Evolutionary conservation across 1,140 invertebrate genomes (phyloP).

Genomic region (Orius insidiosus): DNA sequence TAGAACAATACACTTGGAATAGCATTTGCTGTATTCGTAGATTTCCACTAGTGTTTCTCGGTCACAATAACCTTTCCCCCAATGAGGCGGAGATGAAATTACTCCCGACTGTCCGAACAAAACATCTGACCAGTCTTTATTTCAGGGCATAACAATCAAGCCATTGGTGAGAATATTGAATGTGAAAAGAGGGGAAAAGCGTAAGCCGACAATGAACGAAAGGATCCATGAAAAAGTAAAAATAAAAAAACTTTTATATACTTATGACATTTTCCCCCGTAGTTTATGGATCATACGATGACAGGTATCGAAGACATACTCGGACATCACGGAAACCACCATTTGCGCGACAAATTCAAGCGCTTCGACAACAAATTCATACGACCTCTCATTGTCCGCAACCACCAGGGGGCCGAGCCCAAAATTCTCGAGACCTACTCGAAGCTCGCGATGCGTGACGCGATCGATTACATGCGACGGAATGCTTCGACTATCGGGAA

Average conservation of each 20-base stretch:
- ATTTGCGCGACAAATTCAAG: slow-evolving; percentile 85
- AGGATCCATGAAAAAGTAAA: slow-evolving; percentile 84
- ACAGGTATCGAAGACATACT: slow-evolving; percentile 88
- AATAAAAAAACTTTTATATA: too few species aligned
- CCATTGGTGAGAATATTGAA: slow-evolving; percentile 89
- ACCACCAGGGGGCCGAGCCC: slow-evolving; percentile 71
- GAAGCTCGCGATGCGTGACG: slow-evolving; percentile 82
- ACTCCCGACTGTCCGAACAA: too few species aligned
- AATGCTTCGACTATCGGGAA: slow-evolving; percentile 68
- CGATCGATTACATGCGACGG: slow-evolving; percentile 72
- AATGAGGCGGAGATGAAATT: too few species aligned
- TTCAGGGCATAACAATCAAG: slow-evolving; percentile 92
- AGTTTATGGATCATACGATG: slow-evolving; percentile 95
- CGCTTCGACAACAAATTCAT: slow-evolving; percentile 87
- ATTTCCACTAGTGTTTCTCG: too few species aligned
- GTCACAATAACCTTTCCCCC: too few species aligned
- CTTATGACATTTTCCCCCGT: too few species aligned
- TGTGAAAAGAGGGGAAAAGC: slow-evolving; percentile 76
- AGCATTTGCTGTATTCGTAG: too few species aligned
- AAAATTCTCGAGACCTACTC: slow-evolving; percentile 91
- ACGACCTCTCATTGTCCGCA: slow-evolving; percentile 66
- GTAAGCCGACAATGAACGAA: slow-evolving; percentile 89
- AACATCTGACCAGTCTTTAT: too few species aligned
- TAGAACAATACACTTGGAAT: too few species aligned
- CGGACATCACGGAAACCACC: slow-evolving; percentile 86